Evolutionary conservation across 2,797 vertebrate genomes (phyloP).

Genomic region (Novumbra hubbsi): DNA sequence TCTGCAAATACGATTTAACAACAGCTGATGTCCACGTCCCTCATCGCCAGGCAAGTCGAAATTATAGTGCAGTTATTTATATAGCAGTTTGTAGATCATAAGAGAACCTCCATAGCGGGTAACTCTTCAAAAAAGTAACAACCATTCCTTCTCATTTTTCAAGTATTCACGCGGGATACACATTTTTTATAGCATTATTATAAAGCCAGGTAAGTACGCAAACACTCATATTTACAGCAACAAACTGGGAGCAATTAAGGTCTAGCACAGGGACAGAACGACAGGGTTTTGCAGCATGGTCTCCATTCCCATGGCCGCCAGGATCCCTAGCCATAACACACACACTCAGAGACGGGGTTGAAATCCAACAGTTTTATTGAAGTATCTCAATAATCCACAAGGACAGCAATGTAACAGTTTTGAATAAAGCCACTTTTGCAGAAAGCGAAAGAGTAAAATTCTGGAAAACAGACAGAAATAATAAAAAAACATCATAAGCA

Average conservation of each 20-base stretch:
- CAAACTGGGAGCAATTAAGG: too few relatives aligned
- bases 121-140: too few relatives aligned
- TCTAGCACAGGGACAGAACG: too few relatives aligned
- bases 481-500: neutral
- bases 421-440: constrained; percentile 6
- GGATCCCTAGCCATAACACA: neutral
- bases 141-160: too few relatives aligned
- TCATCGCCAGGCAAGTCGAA: neutral
- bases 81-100: neutral
- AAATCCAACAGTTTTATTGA: constrained; percentile 47
- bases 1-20: neutral
- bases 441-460: neutral
- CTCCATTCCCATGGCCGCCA: neutral
- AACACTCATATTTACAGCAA: too few relatives aligned
- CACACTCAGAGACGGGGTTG: neutral
- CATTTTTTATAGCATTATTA: too few relatives aligned
- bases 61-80: neutral
- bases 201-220: too few relatives aligned
- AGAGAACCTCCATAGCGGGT: too few relatives aligned
- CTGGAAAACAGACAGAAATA: neutral
- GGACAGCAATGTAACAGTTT: constrained; percentile 27
- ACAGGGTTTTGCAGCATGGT: neutral
- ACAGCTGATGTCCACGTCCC: neutral
- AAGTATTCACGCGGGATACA: too few relatives aligned
- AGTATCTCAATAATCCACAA: constrained; percentile 6